phyloP scores from a whole-genome alignment of 1,140 invertebrate genomes.

The Cataglyphis hispanica region DNA sequence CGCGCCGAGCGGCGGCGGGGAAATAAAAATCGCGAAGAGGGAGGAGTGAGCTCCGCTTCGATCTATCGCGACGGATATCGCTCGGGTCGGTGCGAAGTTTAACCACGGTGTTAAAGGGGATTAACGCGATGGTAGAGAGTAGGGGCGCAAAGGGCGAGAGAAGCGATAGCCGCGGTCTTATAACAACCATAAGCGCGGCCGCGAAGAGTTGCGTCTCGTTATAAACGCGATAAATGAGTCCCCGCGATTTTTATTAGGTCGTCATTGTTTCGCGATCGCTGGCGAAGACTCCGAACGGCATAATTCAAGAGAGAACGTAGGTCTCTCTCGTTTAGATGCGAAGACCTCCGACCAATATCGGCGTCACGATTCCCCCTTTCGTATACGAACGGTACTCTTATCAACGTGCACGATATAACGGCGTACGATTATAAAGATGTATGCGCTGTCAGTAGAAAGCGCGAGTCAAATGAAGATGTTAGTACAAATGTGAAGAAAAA shows the following conservation, averaged over 20 bases:
- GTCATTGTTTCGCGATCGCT: constrained; percentile 64
- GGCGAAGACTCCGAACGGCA: constrained; percentile 39
- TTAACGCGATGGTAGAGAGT: constrained; percentile 54
- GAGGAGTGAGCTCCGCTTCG: constrained; percentile 42
- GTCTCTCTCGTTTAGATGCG: constrained; percentile 10
- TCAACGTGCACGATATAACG: not conserved
- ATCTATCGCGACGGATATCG: constrained; percentile 71
- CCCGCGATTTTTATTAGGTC: constrained; percentile 61
- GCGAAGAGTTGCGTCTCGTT: constrained; percentile 58
- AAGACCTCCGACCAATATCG: constrained; percentile 31
- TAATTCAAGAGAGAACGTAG: constrained; percentile 62
- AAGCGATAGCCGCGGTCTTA: constrained; percentile 10
- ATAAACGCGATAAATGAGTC: constrained; percentile 69
- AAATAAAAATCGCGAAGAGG: constrained; percentile 42
- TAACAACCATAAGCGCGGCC: constrained; percentile 17
- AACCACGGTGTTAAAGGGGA: constrained; percentile 70
- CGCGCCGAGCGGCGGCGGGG: constrained; percentile 61
- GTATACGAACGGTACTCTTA: not conserved
- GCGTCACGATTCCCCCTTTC: not conserved
- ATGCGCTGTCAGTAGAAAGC: not conserved
- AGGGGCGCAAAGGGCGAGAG: constrained; percentile 15
- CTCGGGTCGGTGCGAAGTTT: constrained; percentile 30
- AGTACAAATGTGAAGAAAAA: too few relatives aligned
- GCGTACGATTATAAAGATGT: not conserved
- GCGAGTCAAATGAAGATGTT: not conserved